Conservation (phyloP, 2,113 vertebrate genomes). For the Actenoides hombroni region DNA sequence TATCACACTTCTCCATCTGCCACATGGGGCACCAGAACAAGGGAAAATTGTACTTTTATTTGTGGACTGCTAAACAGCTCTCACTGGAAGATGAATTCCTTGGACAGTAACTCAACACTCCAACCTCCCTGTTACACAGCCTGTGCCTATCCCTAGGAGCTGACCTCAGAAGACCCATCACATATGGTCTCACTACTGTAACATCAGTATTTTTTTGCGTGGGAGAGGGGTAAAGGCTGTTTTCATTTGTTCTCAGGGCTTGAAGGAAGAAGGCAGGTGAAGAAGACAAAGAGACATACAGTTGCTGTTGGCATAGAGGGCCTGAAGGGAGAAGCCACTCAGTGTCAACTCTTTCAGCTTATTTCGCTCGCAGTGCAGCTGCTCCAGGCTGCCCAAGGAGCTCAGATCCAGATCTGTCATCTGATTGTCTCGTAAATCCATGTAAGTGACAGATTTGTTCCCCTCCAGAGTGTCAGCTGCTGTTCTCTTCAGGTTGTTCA, state of each 20-base stretch:
- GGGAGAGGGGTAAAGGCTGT: not conserved
- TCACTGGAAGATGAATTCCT: not conserved
- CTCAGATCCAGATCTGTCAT: constrained; percentile 87
- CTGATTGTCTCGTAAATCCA: constrained; percentile 91
- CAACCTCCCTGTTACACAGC: not conserved
- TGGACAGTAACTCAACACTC: not conserved
- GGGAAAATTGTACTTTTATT: not conserved
- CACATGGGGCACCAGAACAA: not conserved
- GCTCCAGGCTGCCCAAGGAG: constrained; percentile 86
- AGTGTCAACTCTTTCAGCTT: constrained; percentile 84
- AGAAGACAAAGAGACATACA: constrained; percentile 75
- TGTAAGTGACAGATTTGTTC: constrained; percentile 83
- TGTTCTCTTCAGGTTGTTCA: constrained; percentile 84
- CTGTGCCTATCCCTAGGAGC: not conserved
- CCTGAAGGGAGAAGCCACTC: constrained; percentile 87
- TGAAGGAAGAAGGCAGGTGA: not conserved
- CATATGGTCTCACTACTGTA: not conserved
- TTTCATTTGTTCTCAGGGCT: not conserved
- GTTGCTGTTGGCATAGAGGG: constrained; percentile 85
- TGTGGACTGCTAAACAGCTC: not conserved
- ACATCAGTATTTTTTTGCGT: not conserved
- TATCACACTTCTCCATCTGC: not conserved
- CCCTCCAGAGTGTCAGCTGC: constrained; percentile 77
- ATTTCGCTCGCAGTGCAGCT: constrained; percentile 91
- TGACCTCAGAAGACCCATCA: not conserved